Evolutionary conservation across 2,797 vertebrate genomes (phyloP), one percentile per base, ranked within the genome.

Genomic region (Tolypeutes matacus): DNA sequence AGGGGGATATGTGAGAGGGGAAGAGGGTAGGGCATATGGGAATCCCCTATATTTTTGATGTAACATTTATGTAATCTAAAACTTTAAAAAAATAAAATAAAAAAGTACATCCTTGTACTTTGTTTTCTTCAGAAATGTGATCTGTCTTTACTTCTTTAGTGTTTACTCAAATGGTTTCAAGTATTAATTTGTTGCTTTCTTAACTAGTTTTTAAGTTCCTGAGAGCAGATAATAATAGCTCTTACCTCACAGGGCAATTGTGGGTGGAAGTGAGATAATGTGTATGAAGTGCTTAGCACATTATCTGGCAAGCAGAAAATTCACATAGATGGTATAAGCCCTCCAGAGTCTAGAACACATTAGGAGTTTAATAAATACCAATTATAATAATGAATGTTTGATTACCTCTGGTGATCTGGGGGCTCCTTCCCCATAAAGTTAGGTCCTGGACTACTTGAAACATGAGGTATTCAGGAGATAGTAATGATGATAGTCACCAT

Each of bases 321-420:
- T 76, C 96, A 94, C 87, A 72, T 91, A 86, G 90, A 89, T 84
- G 65, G 8, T 84, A 46, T 75, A 90, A 93, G 49, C 65, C 89
- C 93, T 92, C 86, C 42, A 65, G 85, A 92, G 96, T 82, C 69
- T 92, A 72, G 75, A 94, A 93, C 65, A 89, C 90, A 93, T 97
- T 97, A 97, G 75, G 69, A 96, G 53, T 97, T 97, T 94, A 96
- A 96, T 97, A 97, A 95, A 97, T 96, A 93, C 92, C 95, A 95
- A 89, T 97, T 96, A 94, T 3, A 76, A 7, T 94, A 96, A 97
- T 95, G 93, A 94, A 93, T 93, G 78, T 92, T 95, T 95, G 95
- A 97, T 96, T 92, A 91, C 95, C 49, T 97, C 78, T 96, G 96
- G 86, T 91, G 96, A 96, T 84, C 60, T 86, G 92, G 53, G 56